Conservation (phyloP, 2,888 invertebrate species). For the Opisthograptis luteolata region DNA sequence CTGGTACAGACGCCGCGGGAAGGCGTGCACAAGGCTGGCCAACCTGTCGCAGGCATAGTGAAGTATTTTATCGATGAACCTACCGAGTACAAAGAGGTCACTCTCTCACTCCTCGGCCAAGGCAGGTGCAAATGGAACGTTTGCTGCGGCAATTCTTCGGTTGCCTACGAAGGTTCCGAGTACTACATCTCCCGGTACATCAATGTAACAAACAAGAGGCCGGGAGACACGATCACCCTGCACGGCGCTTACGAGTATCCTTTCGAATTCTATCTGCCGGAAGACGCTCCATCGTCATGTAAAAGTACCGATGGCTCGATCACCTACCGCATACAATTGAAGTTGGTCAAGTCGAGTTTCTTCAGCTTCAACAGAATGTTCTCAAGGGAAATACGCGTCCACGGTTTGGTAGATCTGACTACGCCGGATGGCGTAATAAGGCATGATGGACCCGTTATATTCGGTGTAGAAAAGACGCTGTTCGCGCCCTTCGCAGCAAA, state of each 20-base stretch:
- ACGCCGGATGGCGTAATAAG: background rate
- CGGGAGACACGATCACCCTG: constrained; percentile 4
- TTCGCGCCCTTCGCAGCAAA: constrained; percentile 14
- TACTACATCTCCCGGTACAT: constrained; percentile 7
- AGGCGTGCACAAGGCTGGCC: constrained; percentile 36
- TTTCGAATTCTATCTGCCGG: constrained; percentile 30
- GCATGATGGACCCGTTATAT: constrained; percentile 20
- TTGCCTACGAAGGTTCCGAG: constrained; percentile 19
- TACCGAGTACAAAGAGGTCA: constrained; percentile 32
- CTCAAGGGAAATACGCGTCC: constrained; percentile 24
- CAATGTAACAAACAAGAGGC: constrained; percentile 10
- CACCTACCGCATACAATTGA: constrained; percentile 19
- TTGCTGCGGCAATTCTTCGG: background rate
- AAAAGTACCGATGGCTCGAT: constrained; percentile 21
- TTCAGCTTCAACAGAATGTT: constrained; percentile 28
- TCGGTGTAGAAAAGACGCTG: constrained; percentile 29
- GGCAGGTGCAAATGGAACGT: constrained; percentile 35
- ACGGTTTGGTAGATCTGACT: constrained; percentile 14
- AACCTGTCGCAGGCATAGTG: constrained; percentile 37
- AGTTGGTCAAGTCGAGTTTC: constrained; percentile 20
- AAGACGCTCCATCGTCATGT: constrained; percentile 28
- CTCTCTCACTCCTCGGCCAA: constrained; percentile 39
- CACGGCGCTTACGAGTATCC: constrained; percentile 28
- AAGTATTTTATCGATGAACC: constrained; percentile 38
- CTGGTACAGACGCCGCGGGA: constrained; percentile 29